A percentile compares a stretch with the other conserved stretches of the same genome.
phyloP scores from a whole-genome alignment of 2,888 invertebrate species.

The Lamproptera curius region DNA sequence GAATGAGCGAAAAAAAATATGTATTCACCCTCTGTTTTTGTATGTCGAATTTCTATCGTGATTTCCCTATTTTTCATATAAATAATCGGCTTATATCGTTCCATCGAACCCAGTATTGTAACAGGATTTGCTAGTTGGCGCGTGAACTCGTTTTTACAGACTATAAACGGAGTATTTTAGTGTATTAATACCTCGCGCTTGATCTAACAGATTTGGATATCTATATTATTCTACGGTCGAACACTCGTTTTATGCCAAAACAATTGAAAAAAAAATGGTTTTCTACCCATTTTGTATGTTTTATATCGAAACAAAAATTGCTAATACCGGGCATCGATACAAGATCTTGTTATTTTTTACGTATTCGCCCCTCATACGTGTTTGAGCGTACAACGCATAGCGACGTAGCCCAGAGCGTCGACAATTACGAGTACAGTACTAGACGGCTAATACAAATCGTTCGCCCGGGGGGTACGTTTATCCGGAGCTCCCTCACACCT shows the following conservation, averaged over 20 bases:
- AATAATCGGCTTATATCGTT: slow-evolving; percentile 68
- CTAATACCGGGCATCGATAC: slow-evolving; percentile 38
- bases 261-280: no score
- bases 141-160: slow-evolving; percentile 59
- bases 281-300: no score
- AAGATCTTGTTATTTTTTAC: slow-evolving; percentile 49
- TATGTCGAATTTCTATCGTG: slow-evolving; percentile 14
- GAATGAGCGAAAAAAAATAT: slow-evolving; percentile 11
- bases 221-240: no score
- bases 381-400: slow-evolving; percentile 54
- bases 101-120: slow-evolving; percentile 63
- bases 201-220: no score
- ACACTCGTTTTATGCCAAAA: no score
- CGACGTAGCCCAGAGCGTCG: slow-evolving; percentile 55
- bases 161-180: slow-evolving; percentile 53
- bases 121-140: slow-evolving; percentile 65
- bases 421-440: slow-evolving; percentile 73
- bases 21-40: slow-evolving; percentile 6
- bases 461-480: slow-evolving; percentile 69
- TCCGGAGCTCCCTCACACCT: slow-evolving; percentile 41
- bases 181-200: slow-evolving; percentile 13
- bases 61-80: slow-evolving; percentile 44
- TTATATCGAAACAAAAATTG: slow-evolving; percentile 1
- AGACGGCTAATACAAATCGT: slow-evolving; percentile 76
- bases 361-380: slow-evolving; percentile 54